phyloP scores from a whole-genome alignment of 2,113 vertebrate genomes.

The Cichladusa arquata region DNA sequence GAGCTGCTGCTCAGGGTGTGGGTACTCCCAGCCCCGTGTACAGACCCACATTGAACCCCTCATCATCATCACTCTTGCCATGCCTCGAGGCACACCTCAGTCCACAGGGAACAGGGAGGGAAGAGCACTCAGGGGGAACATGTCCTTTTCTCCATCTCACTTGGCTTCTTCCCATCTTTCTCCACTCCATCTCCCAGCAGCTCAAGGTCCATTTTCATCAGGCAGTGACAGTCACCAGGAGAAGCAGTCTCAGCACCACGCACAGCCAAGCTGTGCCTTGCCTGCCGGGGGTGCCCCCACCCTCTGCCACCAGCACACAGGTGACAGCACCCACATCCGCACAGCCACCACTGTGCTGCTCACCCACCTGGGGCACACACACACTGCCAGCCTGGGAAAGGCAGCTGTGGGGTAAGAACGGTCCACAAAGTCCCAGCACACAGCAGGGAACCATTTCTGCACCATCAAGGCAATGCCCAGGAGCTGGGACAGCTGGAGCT shows the following conservation, averaged over 20 bases:
- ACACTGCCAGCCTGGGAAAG: not conserved
- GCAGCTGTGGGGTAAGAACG: rapidly evolving
- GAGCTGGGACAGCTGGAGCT: not conserved
- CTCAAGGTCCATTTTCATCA: slow-evolving; percentile 15
- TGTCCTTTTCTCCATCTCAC: not conserved
- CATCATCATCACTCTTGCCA: rapidly evolving
- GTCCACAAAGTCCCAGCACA: not conserved
- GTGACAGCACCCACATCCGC: not conserved
- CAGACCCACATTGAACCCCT: not conserved
- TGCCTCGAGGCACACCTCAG: not conserved
- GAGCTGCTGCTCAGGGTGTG: not conserved
- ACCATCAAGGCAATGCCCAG: not conserved
- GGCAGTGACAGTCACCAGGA: slow-evolving; percentile 1
- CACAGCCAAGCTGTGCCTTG: not conserved
- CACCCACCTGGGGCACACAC: not conserved
- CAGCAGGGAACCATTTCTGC: not conserved
- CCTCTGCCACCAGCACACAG: not conserved
- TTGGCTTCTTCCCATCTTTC: slow-evolving; percentile 23
- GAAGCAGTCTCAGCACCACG: not conserved
- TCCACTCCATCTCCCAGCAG: not conserved
- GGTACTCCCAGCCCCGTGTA: not conserved
- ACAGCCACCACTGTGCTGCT: not conserved
- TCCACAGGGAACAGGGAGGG: rapidly evolving
- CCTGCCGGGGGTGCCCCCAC: rapidly evolving
- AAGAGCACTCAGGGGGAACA: not conserved